These are phyloP conservation scores for Drosophila anomalata DNA, from an alignment of 2,888 invertebrate species.

Conservation along the genomic window DNA sequence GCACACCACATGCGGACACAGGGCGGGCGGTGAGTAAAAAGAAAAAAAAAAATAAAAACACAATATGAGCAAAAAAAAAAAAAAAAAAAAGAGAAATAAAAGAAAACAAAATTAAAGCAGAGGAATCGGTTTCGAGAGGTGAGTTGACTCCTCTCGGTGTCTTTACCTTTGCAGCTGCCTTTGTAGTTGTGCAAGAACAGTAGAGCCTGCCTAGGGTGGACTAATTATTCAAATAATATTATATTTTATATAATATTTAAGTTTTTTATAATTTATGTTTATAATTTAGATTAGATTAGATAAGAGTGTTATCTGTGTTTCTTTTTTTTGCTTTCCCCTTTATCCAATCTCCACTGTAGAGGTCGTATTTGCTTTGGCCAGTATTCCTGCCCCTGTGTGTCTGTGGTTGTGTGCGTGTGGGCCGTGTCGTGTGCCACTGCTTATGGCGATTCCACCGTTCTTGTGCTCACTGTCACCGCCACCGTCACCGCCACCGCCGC, in stretches of 20 bases:
- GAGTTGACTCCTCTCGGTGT: slow-evolving; percentile 38
- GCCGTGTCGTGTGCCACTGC: slow-evolving; percentile 70
- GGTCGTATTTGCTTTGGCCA: slow-evolving; percentile 33
- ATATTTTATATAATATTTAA: not conserved
- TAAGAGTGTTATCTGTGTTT: not conserved
- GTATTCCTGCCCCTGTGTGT: slow-evolving; percentile 13
- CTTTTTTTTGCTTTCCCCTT: no score
- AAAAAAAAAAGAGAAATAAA: slow-evolving; percentile 43
- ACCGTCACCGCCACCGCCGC: slow-evolving; percentile 17
- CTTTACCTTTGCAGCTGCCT: slow-evolving; percentile 30
- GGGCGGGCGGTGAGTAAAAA: slow-evolving; percentile 45
- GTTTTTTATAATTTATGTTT: no score
- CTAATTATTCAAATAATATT: not conserved
- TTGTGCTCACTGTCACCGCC: slow-evolving; percentile 35
- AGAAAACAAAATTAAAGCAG: slow-evolving; percentile 56
- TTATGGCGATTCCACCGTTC: slow-evolving; percentile 57
- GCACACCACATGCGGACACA: slow-evolving; percentile 33
- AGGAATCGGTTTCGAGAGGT: slow-evolving; percentile 55
- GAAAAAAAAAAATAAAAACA: not conserved
- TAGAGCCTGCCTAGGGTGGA: not conserved
- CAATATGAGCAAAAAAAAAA: slow-evolving; percentile 54
- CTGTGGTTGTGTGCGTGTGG: slow-evolving; percentile 13
- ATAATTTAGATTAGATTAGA: not conserved
- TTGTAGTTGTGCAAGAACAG: slow-evolving; percentile 31
- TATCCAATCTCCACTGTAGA: slow-evolving; percentile 8